Evolutionary conservation across 2,888 invertebrate species (phyloP), one percentile per base, ranked within the genome.

Genomic region (Fabriciana adippe): DNA sequence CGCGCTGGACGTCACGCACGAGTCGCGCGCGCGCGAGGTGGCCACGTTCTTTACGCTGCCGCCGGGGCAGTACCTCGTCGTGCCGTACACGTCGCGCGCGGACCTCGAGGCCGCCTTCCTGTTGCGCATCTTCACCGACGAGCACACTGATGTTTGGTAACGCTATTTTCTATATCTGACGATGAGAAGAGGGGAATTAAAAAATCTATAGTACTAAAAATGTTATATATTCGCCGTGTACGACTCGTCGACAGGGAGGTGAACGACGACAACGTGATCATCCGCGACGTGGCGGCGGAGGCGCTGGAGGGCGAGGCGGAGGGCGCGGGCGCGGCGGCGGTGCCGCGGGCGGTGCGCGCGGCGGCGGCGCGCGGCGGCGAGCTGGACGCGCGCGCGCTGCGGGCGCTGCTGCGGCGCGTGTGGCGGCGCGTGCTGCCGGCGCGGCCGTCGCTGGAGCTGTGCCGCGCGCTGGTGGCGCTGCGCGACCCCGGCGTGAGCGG

Each of bases 31-130:
- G 4, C 85, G 95, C 75, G 95, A 95, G 88, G 95, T 96, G 57
- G 96, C 94, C 14, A 95, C 95, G 45, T 95, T 96, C 86, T 96
- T 96, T 89, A 94, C 95, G 63, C 89, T 96, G 78, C 95, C 95
- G 57, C 94, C 96, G 13, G 96, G 96, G 3, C 95, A 95, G 81
- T 96, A 96, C 84, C 93, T 96, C 66, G 94, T 96, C 65, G 94
- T 96, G 75, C 95, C 96, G 69, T 95, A 95, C 89, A 94, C 96
- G 67, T 94, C 94, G 74, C 92, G 94, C 69, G 93, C 95, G 66
- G 94, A 95, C 88, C 90, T 94, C 71, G 95, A 95, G 81, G 95
- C 95, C 69, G 94, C 94, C 85, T 96, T 96, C 87, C 91, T 96
- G 70, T 90, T 96, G 73, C 90, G 96, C 76, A 94, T 96, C 74